Evolutionary conservation across 1,140 invertebrate species (phyloP), one percentile per base, ranked within the genome.

Genomic region (Colletes gigas): DNA sequence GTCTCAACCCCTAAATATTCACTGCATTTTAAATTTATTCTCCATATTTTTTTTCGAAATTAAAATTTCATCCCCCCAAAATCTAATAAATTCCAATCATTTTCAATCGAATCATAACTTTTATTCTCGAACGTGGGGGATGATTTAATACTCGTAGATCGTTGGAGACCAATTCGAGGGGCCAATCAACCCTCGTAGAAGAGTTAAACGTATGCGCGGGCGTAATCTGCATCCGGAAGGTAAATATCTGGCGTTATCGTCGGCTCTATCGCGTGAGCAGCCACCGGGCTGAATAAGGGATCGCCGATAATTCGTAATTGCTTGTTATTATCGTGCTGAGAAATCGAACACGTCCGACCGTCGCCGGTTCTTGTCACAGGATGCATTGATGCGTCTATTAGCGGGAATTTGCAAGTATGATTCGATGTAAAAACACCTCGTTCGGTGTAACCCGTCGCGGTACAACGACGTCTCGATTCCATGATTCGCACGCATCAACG

Each of bases 381-480:
- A 90, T 82, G 84, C 89, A 89, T 89, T 90, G 90, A 90, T 89
- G 89, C 89, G 88, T 91, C 90, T 92, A 92, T 91, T 91, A 92
- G 81, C 81, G 81, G 59, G 68, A 84, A 91, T 91, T 91, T 91
- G 90, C 90, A 91, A 91, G 89, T 91, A 90, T 90, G 90, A 91
- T 91, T 90, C 84, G 82, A 79, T 73, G 85, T 83, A 80, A 76
- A 83, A 86, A 87, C 82, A 75, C 47, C 60, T 86, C 47, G 55
- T 12, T 44, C 57, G 77, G 52, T 66, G 82, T 74, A 57, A 54
- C 67, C 52, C 81, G 67, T 44, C 80, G 67, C 65, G 62, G 59
- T 60, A 47, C 44, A 71, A 55, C 60, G 79, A 72, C 72, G 4
- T 63, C 69, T 47, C 57, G 69, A 47, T 72, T 72, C 60, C 60